Base-by-base conservation (phyloP, 2,113 vertebrate genomes). In the Platichthys flesus region DNA sequence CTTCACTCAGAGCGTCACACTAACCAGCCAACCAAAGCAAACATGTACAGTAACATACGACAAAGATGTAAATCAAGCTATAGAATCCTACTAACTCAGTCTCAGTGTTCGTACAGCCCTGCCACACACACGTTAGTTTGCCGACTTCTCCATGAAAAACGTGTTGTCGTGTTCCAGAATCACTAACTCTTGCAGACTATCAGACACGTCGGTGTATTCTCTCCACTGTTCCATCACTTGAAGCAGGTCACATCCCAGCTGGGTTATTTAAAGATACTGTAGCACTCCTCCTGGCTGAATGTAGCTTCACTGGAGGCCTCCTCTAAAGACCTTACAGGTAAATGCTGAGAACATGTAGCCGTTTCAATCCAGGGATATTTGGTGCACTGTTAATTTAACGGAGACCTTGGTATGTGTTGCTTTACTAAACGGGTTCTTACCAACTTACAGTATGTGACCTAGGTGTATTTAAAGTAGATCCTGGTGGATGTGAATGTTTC, bases 351-450 rank as follows among this genome's bases (percentile, higher is more conserved):
- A 52, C 1, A 54, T 28, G 8, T 21, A 59, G 76, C 81, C 23
- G 75, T 88, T 85, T 20, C 77, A 86, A 88, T 79, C 74, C 89
- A 90, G 91, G 87, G 83, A 89, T 84, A 78, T 56, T 71, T 55
- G 70, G 68, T 76, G 76, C 76, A 75, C 67, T 62, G 68, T 89
- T 62, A 63, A 26, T 62, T 68, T n/a, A 51, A 24, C 71, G 72
- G 67, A 78, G 79, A 86, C 45, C 75, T 68, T 67, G 74, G 74
- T 89, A 60, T 79, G 82, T 84, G 74, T 76, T 67, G 75, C 72
- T 85, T 82, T 82, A 83, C 52, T 81, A 55, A 83, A 79, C 23
- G 2, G 63, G 68, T 83, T 86, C 69, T 72, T 56, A 73, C 31
- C 45, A 62, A 70, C 28, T 62, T 62, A 79, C 56, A 69, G 82